A percentile compares a stretch with the other conserved stretches of the same genome.
Conservation (phyloP, 2,797 vertebrate species). For the Luscinia megarhynchos region DNA sequence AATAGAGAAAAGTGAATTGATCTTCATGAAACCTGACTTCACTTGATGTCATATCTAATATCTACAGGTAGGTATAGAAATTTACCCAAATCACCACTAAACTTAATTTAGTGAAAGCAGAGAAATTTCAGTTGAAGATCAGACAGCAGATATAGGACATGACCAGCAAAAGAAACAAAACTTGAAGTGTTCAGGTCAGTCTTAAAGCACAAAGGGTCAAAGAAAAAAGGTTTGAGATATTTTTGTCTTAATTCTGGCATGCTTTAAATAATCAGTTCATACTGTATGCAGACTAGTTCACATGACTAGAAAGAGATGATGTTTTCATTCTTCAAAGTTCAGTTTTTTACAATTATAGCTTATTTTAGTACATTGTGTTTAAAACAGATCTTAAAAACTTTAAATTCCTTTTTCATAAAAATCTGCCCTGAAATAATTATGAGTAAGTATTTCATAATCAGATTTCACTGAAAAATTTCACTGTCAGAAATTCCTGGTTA, state of each 20-base stretch:
- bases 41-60: neutral
- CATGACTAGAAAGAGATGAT: neutral
- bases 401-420: neutral
- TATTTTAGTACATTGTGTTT: neutral
- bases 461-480: neutral
- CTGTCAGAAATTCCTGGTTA: neutral
- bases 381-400: neutral
- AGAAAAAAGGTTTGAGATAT: neutral
- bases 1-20: neutral
- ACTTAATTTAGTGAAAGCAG: neutral
- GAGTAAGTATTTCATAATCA: neutral
- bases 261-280: neutral
- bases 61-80: neutral
- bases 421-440: neutral
- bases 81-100: neutral
- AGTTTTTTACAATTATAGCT: neutral
- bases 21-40: neutral
- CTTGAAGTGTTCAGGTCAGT: neutral
- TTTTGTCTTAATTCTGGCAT: neutral
- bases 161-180: neutral
- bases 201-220: neutral
- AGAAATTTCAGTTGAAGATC: neutral
- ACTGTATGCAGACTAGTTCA: neutral
- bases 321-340: neutral
- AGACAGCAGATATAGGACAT: neutral